Conservation (phyloP, 2,113 vertebrate species). For the Trichomycterus rosablanca region DNA sequence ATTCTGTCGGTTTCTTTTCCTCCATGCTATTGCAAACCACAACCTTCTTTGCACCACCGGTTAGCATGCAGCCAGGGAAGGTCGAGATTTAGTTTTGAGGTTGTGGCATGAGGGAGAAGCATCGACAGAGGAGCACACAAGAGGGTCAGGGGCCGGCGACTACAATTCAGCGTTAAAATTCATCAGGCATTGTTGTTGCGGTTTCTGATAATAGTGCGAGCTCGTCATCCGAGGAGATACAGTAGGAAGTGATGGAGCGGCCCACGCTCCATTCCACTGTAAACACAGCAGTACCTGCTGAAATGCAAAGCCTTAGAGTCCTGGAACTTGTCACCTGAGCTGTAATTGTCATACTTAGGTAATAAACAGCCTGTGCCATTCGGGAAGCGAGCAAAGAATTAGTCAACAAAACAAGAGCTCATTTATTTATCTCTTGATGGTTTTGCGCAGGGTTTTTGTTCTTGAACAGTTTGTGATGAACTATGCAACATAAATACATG, state of each 20-base stretch:
- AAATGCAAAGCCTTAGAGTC: conserved; percentile 95
- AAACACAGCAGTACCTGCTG: conserved; percentile 96
- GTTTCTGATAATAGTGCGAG: conserved; percentile 84
- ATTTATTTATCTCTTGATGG: conserved; percentile 98
- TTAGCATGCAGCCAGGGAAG: conserved; percentile 73
- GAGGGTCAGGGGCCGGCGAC: conserved; percentile 86
- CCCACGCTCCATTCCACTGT: conserved; percentile 99
- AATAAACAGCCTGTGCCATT: conserved; percentile 99
- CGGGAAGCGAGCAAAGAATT: conserved; percentile 99
- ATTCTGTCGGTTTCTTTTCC: conserved; percentile 85
- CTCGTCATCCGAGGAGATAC: conserved; percentile 83
- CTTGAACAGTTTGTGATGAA: conserved; percentile 99
- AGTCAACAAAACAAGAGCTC: conserved; percentile 99
- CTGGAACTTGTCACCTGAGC: conserved; percentile 90
- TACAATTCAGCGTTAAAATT: conserved; percentile 81
- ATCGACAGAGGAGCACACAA: conserved; percentile 85
- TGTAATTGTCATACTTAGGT: conserved; percentile 99
- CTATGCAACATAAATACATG: conserved; percentile 99
- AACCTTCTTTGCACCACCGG: conserved; percentile 74
- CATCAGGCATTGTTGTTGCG: conserved; percentile 77
- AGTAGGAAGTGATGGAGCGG: conserved; percentile 85
- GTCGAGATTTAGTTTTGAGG: conserved; percentile 86
- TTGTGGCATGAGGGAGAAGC: conserved; percentile 82
- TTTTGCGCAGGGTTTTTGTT: conserved; percentile 99
- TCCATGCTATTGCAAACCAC: conserved; percentile 81